Evolutionary conservation across 2,888 invertebrate species (phyloP), one percentile per base, ranked within the genome.

Genomic region (Hesperia comma): DNA sequence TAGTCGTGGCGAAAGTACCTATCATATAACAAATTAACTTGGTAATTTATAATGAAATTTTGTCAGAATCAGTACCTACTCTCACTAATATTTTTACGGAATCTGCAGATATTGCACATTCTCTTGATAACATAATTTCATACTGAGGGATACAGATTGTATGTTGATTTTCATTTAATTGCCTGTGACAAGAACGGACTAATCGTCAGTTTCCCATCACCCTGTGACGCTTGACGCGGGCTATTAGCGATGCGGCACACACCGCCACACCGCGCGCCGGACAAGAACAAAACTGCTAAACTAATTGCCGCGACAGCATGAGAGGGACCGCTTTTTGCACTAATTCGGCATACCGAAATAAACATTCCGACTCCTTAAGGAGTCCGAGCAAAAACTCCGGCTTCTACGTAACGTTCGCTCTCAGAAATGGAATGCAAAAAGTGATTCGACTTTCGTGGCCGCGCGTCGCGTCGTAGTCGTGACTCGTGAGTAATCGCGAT

Each of bases 341-440:
- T 87, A 92, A 92, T 92, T 92, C 92, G 92, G 92, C 92, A 92
- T 92, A 86, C 92, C 92, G 88, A 91, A 92, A 92, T 92, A 92
- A 92, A 92, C 86, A 92, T 92, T 86, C 92, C 92, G 77, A 81
- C 87, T 87, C 91, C 90, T 85, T 90, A 87, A 82, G 82, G 76
- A 83, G 83, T 77, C 63, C 63, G 68, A 69, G 77, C 82, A 87
- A 88, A 88, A 90, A 88, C 79, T 71, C 46, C 8, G 41, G 75
- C 75, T 76, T 80, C 78, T 75, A 80, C 79, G 72, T 73, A 86
- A 86, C 87, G 84, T 70, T 71, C 75, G 74, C 76, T 78, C 79
- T 75, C 68, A 73, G 75, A 74, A 74, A 73, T 74, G 76, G 76
- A 76, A 75, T 70, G 74, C 77, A 82, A 84, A 84, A 85, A 81